Percentiles rank a stretch among this genome's conserved stretches.
Conservation (phyloP, 2,113 vertebrate genomes). For the Athene cunicularia region DNA sequence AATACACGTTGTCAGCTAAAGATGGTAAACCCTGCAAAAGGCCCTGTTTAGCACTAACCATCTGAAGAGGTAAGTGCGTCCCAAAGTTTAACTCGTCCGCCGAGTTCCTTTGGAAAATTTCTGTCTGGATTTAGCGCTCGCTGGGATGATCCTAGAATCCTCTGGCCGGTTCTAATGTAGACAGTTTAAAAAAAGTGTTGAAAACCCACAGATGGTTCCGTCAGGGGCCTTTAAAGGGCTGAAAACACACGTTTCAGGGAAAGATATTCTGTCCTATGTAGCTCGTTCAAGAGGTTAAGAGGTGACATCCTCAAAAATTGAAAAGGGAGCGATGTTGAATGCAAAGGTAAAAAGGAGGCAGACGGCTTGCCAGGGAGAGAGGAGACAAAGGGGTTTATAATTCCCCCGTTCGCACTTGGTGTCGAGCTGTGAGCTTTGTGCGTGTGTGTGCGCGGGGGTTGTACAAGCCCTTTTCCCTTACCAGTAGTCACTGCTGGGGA, state of each 20-base stretch:
- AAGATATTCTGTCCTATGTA: neutral
- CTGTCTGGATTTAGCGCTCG: neutral
- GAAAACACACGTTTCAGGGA: neutral
- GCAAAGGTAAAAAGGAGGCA: neutral
- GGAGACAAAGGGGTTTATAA: neutral
- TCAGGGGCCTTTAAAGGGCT: neutral
- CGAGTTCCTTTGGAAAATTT: neutral
- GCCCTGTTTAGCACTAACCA: neutral
- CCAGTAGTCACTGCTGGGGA: fast-evolving
- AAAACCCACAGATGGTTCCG: neutral
- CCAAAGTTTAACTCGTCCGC: neutral
- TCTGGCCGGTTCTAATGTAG: neutral
- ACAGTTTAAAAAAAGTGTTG: neutral
- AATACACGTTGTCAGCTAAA: neutral
- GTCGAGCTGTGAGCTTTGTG: neutral
- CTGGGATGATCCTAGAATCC: neutral
- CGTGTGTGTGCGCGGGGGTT: neutral
- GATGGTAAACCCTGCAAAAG: neutral
- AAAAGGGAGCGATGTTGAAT: neutral
- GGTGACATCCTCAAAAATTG: slow-evolving; percentile 20
- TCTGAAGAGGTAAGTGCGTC: neutral
- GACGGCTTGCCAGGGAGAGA: neutral
- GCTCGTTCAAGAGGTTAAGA: slow-evolving; percentile 3
- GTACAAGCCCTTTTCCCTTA: neutral
- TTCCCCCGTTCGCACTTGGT: neutral